Evolutionary conservation across 2,797 vertebrate species (phyloP).

Genomic region (Delichon dasypus): DNA sequence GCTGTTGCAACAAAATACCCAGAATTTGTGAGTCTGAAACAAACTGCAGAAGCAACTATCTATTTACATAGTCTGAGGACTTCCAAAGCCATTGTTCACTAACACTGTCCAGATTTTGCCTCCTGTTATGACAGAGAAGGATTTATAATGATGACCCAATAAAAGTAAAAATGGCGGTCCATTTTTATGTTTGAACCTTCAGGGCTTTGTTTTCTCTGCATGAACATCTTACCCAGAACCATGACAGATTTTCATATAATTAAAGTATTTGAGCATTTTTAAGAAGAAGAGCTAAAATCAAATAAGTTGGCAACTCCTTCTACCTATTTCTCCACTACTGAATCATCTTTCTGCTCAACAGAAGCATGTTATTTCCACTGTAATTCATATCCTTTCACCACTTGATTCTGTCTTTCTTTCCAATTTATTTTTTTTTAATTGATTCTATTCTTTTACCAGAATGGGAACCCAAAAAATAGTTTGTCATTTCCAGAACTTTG

Average conservation of each 20-base stretch:
- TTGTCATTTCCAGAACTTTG: neutral
- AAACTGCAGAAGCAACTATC: neutral
- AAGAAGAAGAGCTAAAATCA: neutral
- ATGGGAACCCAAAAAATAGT: neutral
- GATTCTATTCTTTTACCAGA: neutral
- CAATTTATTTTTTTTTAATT: neutral
- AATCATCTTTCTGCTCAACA: neutral
- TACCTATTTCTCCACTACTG: too few species aligned
- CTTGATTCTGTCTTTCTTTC: fast-evolving
- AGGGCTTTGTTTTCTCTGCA: neutral
- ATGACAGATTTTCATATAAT: neutral
- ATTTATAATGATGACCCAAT: neutral
- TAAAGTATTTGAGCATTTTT: neutral
- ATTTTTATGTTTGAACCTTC: neutral
- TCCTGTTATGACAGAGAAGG: neutral
- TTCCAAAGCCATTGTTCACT: neutral
- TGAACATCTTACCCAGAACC: neutral
- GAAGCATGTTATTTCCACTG: neutral
- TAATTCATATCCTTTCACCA: fast-evolving
- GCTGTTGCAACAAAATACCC: fast-evolving
- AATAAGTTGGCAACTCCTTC: neutral
- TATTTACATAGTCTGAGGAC: neutral
- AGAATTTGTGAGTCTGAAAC: neutral
- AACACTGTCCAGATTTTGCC: neutral
- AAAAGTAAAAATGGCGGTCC: neutral